Evolutionary conservation across 2,888 invertebrate genomes (phyloP).

Genomic region (Laspeyria flexula): DNA sequence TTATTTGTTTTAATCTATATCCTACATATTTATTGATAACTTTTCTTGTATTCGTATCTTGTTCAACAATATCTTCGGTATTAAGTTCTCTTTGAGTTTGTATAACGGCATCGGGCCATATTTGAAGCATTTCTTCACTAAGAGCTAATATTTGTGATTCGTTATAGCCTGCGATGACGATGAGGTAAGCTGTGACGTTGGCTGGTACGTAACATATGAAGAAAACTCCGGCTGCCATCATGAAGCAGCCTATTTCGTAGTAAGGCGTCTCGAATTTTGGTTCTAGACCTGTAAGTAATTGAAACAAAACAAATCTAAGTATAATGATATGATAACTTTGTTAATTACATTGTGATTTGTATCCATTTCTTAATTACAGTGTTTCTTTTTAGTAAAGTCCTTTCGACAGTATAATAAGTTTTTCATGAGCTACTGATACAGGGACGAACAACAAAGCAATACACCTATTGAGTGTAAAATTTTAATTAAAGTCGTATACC

Average conservation of each 20-base stretch:
- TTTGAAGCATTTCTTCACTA: constrained; percentile 28
- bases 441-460: no score
- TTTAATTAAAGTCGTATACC: no score
- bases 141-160: constrained; percentile 40
- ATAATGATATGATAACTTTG: no score
- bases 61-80: constrained; percentile 1
- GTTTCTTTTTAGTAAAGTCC: no score
- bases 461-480: no score
- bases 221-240: constrained; percentile 22
- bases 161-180: constrained; percentile 35
- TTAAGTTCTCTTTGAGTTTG: constrained; percentile 10
- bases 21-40: constrained; percentile 38
- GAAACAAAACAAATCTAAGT: no score
- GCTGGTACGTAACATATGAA: constrained; percentile 40
- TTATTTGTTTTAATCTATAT: constrained; percentile 38
- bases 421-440: no score
- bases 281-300: constrained; percentile 28
- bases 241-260: constrained; percentile 32
- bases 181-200: constrained; percentile 36
- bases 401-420: no score
- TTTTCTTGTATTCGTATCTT: constrained; percentile 4
- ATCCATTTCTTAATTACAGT: no score
- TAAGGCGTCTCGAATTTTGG: constrained; percentile 40
- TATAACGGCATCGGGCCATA: constrained; percentile 38
- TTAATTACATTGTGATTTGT: no score